phyloP scores from a whole-genome alignment of 2,113 vertebrate genomes.

The Xerus inauris region DNA sequence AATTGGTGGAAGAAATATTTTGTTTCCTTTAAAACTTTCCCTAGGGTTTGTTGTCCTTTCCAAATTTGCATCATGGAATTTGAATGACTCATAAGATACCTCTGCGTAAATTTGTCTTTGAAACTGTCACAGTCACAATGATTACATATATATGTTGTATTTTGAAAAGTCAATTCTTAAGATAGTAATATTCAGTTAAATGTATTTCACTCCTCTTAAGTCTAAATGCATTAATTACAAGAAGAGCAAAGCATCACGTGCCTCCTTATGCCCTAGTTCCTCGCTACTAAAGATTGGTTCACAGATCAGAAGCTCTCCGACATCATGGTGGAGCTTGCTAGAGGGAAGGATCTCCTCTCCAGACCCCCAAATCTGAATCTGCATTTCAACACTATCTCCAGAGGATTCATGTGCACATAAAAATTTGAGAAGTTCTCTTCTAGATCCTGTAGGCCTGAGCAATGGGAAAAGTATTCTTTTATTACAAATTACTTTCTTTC shows the following conservation, averaged over 20 bases:
- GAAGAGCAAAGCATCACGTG: not conserved
- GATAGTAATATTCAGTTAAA: slow-evolving; percentile 2
- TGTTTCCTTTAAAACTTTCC: not conserved
- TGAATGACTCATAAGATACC: not conserved
- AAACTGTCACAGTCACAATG: not conserved
- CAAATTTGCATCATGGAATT: not conserved
- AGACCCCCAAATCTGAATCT: not conserved
- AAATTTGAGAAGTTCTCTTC: not conserved
- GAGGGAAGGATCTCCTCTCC: not conserved
- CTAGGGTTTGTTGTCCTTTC: not conserved
- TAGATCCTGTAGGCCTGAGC: not conserved
- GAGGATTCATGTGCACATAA: not conserved
- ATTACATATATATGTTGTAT: not conserved
- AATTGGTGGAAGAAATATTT: not conserved
- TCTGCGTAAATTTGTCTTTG: not conserved
- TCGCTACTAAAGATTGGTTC: not conserved
- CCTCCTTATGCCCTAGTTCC: not conserved
- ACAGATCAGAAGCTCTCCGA: not conserved
- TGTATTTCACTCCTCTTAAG: not conserved
- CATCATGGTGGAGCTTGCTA: not conserved
- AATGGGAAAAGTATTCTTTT: not conserved
- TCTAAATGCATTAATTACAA: not conserved
- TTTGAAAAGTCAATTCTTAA: slow-evolving; percentile 13
- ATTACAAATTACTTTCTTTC: slow-evolving; percentile 27
- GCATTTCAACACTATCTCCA: not conserved